Base-by-base conservation (phyloP, 2,888 invertebrate species). In the Xanthia togata region DNA sequence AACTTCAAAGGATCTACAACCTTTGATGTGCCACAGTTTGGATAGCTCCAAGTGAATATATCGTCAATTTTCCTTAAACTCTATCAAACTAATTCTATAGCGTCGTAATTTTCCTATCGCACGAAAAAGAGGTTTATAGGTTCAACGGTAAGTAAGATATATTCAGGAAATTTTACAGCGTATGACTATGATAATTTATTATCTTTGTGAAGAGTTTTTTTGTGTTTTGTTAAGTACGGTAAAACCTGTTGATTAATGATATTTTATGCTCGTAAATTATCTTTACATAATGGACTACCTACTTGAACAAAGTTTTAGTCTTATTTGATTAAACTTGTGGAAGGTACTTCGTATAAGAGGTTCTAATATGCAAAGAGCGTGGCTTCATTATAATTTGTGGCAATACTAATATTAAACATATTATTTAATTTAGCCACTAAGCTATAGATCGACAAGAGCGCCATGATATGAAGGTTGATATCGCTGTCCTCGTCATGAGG, bases 1-100 rank as follows among this genome's bases (percentile, higher is more conserved):
- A n/a, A 50, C 50, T 71, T 78, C 68, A 77, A 82, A 72, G 74
- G 82, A 82, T 71, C n/a, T n/a, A 31, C 9, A 11, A 11, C 65
- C 38, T 74, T 81, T 81, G 65, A 81, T 73, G 41, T 70, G 47
- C 26, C 47, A 67, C 23, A 17, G 71, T 75, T 64, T 74, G 14
- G 26, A 65, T 62, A 47, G 53, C n/a, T 35, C 31, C 14, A 20
- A 69, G 68, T 83, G 67, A 78, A 82, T 78, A 31, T 68, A 68
- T 72, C 44, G 50, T n/a, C 31, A 57, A 82, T 76, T 75, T 85
- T 67, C 55, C 63, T 47, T 55, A 79, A 70, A 65, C 60, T 72
- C 60, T 73, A 74, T 74, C 68, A 41, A 68, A 53, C 69, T 68
- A 70, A 76, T 55, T 63, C 26, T 69, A 67, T 67, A 38, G 17